Conservation (phyloP, 2,113 vertebrate genomes). For the Recurvirostra avosetta region DNA sequence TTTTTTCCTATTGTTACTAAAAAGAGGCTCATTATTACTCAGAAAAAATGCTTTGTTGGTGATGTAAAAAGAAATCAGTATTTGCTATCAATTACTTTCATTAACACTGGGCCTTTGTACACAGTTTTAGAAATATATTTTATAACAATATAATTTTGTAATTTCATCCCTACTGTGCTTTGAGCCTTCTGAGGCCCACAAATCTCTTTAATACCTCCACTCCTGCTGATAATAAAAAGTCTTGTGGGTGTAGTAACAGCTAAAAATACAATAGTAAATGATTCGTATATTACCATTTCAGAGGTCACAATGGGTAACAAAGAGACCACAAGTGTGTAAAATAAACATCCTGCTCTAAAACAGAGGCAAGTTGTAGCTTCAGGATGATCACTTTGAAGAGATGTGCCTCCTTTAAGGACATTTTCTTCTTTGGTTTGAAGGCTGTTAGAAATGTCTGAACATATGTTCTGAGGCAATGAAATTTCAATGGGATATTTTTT, state of each 20-base stretch:
- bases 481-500: slow-evolving; percentile 54
- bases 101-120: slow-evolving; percentile 41
- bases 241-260: slow-evolving; percentile 49
- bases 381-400: slow-evolving; percentile 46
- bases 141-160: slow-evolving; percentile 62
- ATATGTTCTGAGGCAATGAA: slow-evolving; percentile 62
- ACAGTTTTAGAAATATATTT: slow-evolving; percentile 55
- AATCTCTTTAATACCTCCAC: slow-evolving; percentile 62
- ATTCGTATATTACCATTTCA: slow-evolving; percentile 49
- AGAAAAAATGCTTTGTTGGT: slow-evolving; percentile 42
- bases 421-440: slow-evolving; percentile 45
- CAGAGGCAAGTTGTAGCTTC: background rate
- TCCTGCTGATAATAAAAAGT: slow-evolving; percentile 56
- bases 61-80: slow-evolving; percentile 57
- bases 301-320: slow-evolving; percentile 52
- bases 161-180: slow-evolving; percentile 56
- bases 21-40: slow-evolving; percentile 45
- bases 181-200: slow-evolving; percentile 51
- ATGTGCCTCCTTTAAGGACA: slow-evolving; percentile 32
- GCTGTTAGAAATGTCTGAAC: slow-evolving; percentile 50
- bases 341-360: slow-evolving; percentile 42
- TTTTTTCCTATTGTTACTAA: slow-evolving; percentile 60
- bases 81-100: slow-evolving; percentile 67
- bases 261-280: slow-evolving; percentile 62
- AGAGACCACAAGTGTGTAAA: slow-evolving; percentile 26